Evolutionary conservation across 2,888 invertebrate genomes (phyloP).

Genomic region (Arctia plantaginis): DNA sequence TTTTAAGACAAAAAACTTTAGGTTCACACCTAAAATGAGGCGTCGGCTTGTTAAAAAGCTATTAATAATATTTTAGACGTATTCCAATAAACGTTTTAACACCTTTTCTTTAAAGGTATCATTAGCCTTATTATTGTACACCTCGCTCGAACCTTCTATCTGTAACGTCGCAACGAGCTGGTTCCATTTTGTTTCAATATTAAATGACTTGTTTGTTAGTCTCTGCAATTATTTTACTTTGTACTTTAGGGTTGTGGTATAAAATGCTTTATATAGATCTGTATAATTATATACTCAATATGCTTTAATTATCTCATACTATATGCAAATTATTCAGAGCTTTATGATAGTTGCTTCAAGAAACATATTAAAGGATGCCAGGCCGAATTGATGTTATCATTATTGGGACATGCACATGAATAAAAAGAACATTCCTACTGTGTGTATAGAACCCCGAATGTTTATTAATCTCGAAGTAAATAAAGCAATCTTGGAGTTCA

Average conservation of each 20-base stretch:
- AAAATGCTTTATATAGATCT: neutral
- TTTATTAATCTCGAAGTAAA: conserved; percentile 72
- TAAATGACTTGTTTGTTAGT: conserved; percentile 40
- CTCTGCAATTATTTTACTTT: conserved; percentile 44
- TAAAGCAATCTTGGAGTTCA: conserved; percentile 77
- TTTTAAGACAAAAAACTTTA: conserved; percentile 58
- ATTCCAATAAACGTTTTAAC: conserved; percentile 86
- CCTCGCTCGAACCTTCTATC: conserved; percentile 58
- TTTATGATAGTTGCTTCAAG: neutral
- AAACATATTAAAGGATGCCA: conserved; percentile 18
- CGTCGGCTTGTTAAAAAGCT: conserved; percentile 84
- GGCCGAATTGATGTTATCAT: conserved; percentile 51
- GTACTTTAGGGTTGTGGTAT: conserved; percentile 4
- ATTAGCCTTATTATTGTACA: conserved; percentile 80
- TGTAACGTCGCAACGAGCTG: conserved; percentile 53
- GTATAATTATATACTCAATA: neutral
- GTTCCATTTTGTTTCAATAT: conserved; percentile 60
- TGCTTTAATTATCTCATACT: neutral
- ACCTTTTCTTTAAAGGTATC: conserved; percentile 84
- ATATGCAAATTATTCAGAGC: neutral
- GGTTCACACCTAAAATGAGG: conserved; percentile 75
- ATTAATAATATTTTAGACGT: conserved; percentile 82
- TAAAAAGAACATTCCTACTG: conserved; percentile 51
- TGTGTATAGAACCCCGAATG: conserved; percentile 64
- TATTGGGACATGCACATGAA: conserved; percentile 53